Evolutionary conservation across 2,888 invertebrate species (phyloP), one percentile per base, ranked within the genome.

Genomic region (Philaethria dido): DNA sequence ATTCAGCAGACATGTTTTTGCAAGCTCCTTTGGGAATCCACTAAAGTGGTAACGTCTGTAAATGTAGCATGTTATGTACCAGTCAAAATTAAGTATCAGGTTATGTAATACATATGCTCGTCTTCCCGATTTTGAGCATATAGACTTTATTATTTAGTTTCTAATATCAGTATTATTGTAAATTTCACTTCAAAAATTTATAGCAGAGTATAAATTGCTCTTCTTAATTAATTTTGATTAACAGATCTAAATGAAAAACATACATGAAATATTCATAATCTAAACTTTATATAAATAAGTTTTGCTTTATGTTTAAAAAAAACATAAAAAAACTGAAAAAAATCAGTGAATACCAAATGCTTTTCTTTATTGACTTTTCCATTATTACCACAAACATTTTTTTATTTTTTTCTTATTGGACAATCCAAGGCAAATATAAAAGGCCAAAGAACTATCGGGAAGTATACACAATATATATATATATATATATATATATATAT

Each of bases 1-100:
- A 64, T 64, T 55, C 64, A 57, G 16, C 14, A 45, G 36, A 48
- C 63, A 63, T 64, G 64, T 64, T 48, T 48, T 39, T 57, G 25
- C 57, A 57, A 39, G 25, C n/a, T 57, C 47, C 57, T 39, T 57
- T 3, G 47, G 57, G 55, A 64, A 47, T 33, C 57, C 57, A 18
- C 39, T 57, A 57, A 64, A 55, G 44, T 57, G 39, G 48, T 57
- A 64, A 57, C 45, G 57, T 57, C 64, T 36, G 47, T 48, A 36
- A 39, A 48, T 36, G 39, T 39, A 22, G 36, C 39, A 16, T n/a
- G 45, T 63, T 25, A 50, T 29, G 50, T 29, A 11, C 52, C 52
- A 39, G 48, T 47, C 18, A 20, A 22, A 54, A 57, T 11, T 39
- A 48, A 45, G 22, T 11, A 57, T 22, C 36, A 36, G 36, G 22